A percentile compares a stretch with the other conserved stretches of the same genome.
These are phyloP conservation scores for Cordylochernes scorpioides DNA, from an alignment of 2,888 invertebrate genomes.

Conservation along the genomic window DNA sequence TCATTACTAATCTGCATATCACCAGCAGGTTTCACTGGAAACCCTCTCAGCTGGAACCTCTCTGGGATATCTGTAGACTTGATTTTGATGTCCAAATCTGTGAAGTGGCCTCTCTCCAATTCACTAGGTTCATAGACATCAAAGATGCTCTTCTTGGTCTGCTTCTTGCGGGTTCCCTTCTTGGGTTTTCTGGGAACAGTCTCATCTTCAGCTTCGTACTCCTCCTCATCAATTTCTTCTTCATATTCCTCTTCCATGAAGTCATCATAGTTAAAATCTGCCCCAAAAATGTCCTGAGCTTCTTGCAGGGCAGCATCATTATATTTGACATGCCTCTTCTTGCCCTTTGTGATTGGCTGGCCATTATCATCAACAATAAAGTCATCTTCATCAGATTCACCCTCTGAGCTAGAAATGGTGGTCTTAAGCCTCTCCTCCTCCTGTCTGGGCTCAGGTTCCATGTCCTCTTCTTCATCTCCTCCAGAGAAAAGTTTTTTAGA, in stretches of 20 bases:
- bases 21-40: slow-evolving; percentile 43
- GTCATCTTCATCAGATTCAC: slow-evolving; percentile 66
- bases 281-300: slow-evolving; percentile 94
- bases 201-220: slow-evolving; percentile 42
- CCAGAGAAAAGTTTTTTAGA: slow-evolving; percentile 64
- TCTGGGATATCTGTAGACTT: slow-evolving; percentile 28
- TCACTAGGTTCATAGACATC: slow-evolving; percentile 80
- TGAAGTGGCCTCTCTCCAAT: slow-evolving; percentile 78
- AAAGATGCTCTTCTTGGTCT: slow-evolving; percentile 21
- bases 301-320: slow-evolving; percentile 76
- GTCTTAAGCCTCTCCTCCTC: no score
- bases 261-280: slow-evolving; percentile 41
- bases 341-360: slow-evolving; percentile 37
- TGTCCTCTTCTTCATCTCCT: no score
- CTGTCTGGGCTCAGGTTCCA: no score
- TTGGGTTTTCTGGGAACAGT: slow-evolving; percentile 6
- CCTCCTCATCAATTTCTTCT: slow-evolving; percentile 37
- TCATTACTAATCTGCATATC: slow-evolving; percentile 64
- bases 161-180: slow-evolving; percentile 17
- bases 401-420: no score
- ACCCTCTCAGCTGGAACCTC: slow-evolving; percentile 38
- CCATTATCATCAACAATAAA: slow-evolving; percentile 95
- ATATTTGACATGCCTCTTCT: slow-evolving; percentile 31
- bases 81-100: slow-evolving; percentile 67
- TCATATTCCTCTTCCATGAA: slow-evolving; percentile 43